Evolutionary conservation across 2,888 invertebrate species (phyloP).

Genomic region (Incurvaria masculella): DNA sequence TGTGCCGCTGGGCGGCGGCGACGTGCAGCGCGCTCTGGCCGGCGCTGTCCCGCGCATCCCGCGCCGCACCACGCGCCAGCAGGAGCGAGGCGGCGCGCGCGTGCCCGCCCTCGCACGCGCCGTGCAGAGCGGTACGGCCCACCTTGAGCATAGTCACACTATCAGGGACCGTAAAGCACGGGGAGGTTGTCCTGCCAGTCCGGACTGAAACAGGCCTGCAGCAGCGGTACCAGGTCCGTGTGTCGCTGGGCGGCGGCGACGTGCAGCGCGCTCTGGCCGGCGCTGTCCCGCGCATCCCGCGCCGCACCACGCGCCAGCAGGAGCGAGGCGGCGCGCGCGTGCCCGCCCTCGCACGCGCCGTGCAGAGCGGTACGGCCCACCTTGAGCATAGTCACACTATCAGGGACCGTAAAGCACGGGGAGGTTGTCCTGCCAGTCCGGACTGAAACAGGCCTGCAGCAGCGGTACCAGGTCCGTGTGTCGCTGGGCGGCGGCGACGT

Average conservation of each 20-base stretch:
- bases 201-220: slow-evolving; percentile 32
- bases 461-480: slow-evolving; percentile 70
- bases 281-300: slow-evolving; percentile 65
- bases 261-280: slow-evolving; percentile 72
- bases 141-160: slow-evolving; percentile 26
- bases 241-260: slow-evolving; percentile 73
- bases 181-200: no score
- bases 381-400: slow-evolving; percentile 24
- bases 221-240: slow-evolving; percentile 65
- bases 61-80: slow-evolving; percentile 58
- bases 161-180: no score
- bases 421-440: no score
- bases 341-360: slow-evolving; percentile 66
- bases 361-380: slow-evolving; percentile 63
- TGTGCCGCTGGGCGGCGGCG: slow-evolving; percentile 72
- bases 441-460: slow-evolving; percentile 32
- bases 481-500: slow-evolving; percentile 72
- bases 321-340: slow-evolving; percentile 57
- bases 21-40: slow-evolving; percentile 74
- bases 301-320: slow-evolving; percentile 60
- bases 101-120: slow-evolving; percentile 68
- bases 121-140: slow-evolving; percentile 64
- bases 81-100: slow-evolving; percentile 57
- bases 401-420: no score
- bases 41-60: slow-evolving; percentile 66